Evolutionary conservation across 2,113 vertebrate species (phyloP), one percentile per base, ranked within the genome.

Genomic region (Cromileptes altivelis): DNA sequence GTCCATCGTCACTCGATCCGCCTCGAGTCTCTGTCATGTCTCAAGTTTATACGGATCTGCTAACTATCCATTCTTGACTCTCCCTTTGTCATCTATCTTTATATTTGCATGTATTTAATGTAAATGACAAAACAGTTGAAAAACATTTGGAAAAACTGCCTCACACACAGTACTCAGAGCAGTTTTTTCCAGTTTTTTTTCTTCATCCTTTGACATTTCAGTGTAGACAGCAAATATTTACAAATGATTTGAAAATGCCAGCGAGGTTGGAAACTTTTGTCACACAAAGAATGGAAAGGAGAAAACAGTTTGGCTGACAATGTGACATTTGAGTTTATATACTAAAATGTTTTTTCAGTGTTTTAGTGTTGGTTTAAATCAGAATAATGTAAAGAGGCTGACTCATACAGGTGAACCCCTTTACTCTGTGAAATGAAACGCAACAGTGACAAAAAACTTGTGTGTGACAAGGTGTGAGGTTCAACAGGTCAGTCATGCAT

Each of bases 401-500:
- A 63, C 11, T 60, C 10, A n/a, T 1, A 7, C 25, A n/a, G 58
- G 21, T 10, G 15, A 77, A 67, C 45, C 4, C 5, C 18, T 0
- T 56, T 14, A 1, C 15, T n/a, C 10, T 1, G 58, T 1, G 6
- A 40, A 58, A 19, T 40, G 17, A 19, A 75, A 67, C 42, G 64
- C 60, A 58, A 47, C 50, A 53, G 64, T 6, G 2, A 11, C 19
- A 25, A n/a, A 27, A 73, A 64, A 64, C 42, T 23, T 30, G 15
- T 57, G 37, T 13, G 81, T 86, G 25, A 12, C 27, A 40, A 71
- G 72, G 84, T 80, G 77, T 73, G 53, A 80, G 58, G 92, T 88
- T 94, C 82, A 80, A 85, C 47, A 88, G 89, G 89, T 92, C 91
- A 30, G 68, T 8, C 65, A 21, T 81, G 91, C 80, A 76, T 75